Evolutionary conservation across 2,113 vertebrate species (phyloP), one percentile per base, ranked within the genome.

Genomic region (Hyperopisus bebe): DNA sequence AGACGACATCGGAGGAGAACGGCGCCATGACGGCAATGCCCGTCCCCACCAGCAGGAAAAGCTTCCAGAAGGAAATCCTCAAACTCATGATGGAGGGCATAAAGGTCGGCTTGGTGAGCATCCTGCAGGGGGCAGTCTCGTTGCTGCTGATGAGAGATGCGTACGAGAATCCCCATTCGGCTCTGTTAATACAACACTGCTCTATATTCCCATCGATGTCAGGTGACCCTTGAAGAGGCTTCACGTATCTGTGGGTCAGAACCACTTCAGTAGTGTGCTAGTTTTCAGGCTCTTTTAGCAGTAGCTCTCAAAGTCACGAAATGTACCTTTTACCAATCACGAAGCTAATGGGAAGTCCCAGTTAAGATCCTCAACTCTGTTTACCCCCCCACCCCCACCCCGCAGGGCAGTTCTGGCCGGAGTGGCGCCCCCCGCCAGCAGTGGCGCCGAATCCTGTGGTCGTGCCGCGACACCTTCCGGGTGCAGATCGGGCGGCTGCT

Each of bases 401-500:
- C 88, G 53, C 94, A 97, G 96, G 95, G 94, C 77, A 95, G 93
- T 91, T 91, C 95, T 2, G 94, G 95, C 91, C 97, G 97, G 90
- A 94, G 94, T 11, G 95, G 92, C 80, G 90, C 95, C 6, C 96
- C 96, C 0, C 97, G 95, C 50, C 97, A 98, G 53, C 98, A 98
- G 91, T 99, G 98, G 98, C 94, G 92, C 53, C 96, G 97, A 91
- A 97, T 99, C 91, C 93, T 99, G 0, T 96, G 96, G 94, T 97
- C 97, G 0, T 98, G 98, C 91, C 97, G 97, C 27, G 98, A 99
- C 89, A 98, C 97, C 0, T 98, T 99, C 91, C 95, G 97, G 87
- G 94, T 96, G 0, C 98, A 99, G 48, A 96, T 99, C 10, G 98
- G 98, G 5, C 97, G 98, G 74, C 93, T 99, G 39, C 95, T 99